phyloP scores from a whole-genome alignment of 2,113 vertebrate genomes.

The Addax nasomaculatus region DNA sequence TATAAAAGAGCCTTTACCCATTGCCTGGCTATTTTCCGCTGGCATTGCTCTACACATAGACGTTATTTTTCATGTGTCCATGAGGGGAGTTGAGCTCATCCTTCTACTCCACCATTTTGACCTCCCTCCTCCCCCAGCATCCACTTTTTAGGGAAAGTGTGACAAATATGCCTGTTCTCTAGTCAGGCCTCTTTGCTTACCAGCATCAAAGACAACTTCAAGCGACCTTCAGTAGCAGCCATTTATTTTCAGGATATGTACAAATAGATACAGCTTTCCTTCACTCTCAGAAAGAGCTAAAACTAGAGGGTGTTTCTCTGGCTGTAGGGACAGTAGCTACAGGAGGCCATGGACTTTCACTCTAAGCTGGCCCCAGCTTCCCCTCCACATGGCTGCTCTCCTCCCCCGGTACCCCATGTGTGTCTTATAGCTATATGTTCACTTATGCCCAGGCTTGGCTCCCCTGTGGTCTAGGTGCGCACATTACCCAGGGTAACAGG shows the following conservation, averaged over 20 bases:
- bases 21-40: neutral
- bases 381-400: no score
- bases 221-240: neutral
- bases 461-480: neutral
- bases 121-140: neutral
- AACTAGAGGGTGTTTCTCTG: neutral
- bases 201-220: neutral
- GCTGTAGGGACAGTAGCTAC: rapidly evolving
- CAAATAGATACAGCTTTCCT: neutral
- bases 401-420: neutral
- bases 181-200: neutral
- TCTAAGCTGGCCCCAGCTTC: neutral
- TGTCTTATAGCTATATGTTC: neutral
- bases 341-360: neutral
- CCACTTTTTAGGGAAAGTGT: neutral
- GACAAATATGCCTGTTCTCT: neutral
- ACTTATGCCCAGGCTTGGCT: neutral
- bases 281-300: neutral
- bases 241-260: neutral
- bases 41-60: neutral
- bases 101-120: neutral
- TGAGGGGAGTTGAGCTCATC: neutral
- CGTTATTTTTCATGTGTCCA: neutral
- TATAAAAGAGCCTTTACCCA: neutral
- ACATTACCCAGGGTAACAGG: neutral